Evolutionary conservation across 2,113 vertebrate species (phyloP).

Genomic region (Vulpes ferrilata): DNA sequence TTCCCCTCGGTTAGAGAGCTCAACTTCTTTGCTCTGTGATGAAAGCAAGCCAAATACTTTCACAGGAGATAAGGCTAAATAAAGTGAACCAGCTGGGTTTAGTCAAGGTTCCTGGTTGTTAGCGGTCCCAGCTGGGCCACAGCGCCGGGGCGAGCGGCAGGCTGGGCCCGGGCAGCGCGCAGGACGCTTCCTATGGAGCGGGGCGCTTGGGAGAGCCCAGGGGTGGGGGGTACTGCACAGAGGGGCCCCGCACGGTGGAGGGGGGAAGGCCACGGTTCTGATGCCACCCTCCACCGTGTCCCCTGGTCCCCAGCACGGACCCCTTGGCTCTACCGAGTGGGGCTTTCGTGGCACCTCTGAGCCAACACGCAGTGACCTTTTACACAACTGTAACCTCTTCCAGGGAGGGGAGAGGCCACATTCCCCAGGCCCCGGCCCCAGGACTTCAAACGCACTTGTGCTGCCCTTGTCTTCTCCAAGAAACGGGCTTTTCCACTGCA

Average conservation of each 20-base stretch:
- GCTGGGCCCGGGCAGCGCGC: rapidly evolving
- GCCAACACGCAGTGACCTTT: slow-evolving; percentile 79
- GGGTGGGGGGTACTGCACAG: rapidly evolving
- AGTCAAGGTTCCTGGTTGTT: slow-evolving; percentile 52
- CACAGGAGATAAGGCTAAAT: slow-evolving; percentile 61
- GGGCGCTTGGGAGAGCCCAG: background rate
- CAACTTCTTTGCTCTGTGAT: background rate
- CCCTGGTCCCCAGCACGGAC: background rate
- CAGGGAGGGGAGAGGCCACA: slow-evolving; percentile 61
- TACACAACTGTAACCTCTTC: slow-evolving; percentile 87
- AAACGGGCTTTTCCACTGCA: slow-evolving; percentile 90
- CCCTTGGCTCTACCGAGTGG: slow-evolving; percentile 37
- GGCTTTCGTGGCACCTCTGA: slow-evolving; percentile 51
- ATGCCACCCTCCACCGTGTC: rapidly evolving
- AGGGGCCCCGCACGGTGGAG: rapidly evolving
- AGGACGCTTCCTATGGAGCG: background rate
- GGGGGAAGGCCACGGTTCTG: rapidly evolving
- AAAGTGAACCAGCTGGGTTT: slow-evolving; percentile 44
- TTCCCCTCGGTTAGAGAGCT: slow-evolving; percentile 22
- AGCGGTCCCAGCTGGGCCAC: slow-evolving; percentile 44
- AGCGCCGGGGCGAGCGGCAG: background rate
- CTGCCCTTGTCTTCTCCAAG: slow-evolving; percentile 80
- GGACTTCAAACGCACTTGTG: slow-evolving; percentile 84
- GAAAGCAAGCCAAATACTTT: slow-evolving; percentile 53
- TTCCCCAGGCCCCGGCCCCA: slow-evolving; percentile 67